phyloP scores from a whole-genome alignment of 2,888 invertebrate genomes.

The Habrosyne pyritoides region DNA sequence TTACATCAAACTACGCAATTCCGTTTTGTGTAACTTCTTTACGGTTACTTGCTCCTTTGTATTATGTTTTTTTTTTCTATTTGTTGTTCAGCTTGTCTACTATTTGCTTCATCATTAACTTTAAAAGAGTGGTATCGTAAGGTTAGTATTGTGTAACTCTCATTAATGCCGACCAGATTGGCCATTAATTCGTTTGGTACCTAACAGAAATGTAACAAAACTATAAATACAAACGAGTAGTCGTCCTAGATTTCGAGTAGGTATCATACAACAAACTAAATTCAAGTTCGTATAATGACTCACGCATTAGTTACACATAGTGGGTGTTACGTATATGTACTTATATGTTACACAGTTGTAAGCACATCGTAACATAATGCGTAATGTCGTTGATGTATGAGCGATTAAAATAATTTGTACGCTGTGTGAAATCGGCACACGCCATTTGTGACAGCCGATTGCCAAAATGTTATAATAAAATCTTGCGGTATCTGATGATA shows the following conservation, averaged over 20 bases:
- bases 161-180: not conserved
- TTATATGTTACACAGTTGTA: constrained; percentile 34
- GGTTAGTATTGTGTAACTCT: not conserved
- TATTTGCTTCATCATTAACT: not conserved
- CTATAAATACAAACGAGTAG: not conserved
- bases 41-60: not conserved
- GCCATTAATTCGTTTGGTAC: not conserved
- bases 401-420: constrained; percentile 45
- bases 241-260: not conserved
- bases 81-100: not conserved
- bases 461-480: not conserved
- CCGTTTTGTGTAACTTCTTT: constrained; percentile 1
- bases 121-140: not conserved
- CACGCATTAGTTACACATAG: constrained; percentile 11
- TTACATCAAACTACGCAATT: constrained; percentile 11
- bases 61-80: not conserved
- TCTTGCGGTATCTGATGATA: not conserved
- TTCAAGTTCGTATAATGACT: constrained; percentile 9
- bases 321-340: constrained; percentile 27
- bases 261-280: constrained; percentile 2
- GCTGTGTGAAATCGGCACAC: constrained; percentile 40
- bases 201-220: not conserved
- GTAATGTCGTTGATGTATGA: constrained; percentile 53
- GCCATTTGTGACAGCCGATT: not conserved
- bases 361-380: constrained; percentile 49